Conservation (phyloP, 64 coral and sea anemone species). For the Pachyseris speciosa region DNA sequence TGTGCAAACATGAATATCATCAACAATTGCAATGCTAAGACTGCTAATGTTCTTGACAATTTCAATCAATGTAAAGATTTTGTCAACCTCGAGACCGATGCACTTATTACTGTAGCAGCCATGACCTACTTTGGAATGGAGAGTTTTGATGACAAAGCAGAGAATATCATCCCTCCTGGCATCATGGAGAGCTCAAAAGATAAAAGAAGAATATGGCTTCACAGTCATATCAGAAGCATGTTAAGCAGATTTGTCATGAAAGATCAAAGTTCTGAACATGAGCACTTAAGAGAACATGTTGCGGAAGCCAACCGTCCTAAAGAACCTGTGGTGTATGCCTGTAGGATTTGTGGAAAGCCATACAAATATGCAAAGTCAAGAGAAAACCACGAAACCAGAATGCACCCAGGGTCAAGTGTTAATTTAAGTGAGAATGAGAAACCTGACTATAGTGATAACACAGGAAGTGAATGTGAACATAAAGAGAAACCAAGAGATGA, state of each 20-base stretch:
- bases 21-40: conserved; percentile 52
- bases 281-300: background rate
- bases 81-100: conserved; percentile 65
- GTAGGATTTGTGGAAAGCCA: conserved; percentile 15
- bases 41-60: conserved; percentile 52
- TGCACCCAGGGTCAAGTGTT: background rate
- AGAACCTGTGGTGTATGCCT: background rate
- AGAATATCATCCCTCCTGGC: conserved; percentile 53
- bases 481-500: background rate
- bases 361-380: background rate
- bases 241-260: conserved; percentile 58
- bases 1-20: conserved; percentile 68
- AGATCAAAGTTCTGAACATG: background rate
- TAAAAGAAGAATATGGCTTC: conserved; percentile 44
- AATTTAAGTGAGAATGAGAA: background rate
- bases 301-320: background rate
- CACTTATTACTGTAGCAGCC: conserved; percentile 39
- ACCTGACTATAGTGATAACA: background rate
- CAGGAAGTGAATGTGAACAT: background rate
- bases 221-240: conserved; percentile 41
- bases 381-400: conserved; percentile 13
- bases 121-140: conserved; percentile 68
- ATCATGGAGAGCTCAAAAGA: background rate
- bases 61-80: conserved; percentile 68
- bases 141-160: background rate